Evolutionary conservation across 92 coral and sea anemone species (phyloP).

Genomic region (Porites cylindrica): DNA sequence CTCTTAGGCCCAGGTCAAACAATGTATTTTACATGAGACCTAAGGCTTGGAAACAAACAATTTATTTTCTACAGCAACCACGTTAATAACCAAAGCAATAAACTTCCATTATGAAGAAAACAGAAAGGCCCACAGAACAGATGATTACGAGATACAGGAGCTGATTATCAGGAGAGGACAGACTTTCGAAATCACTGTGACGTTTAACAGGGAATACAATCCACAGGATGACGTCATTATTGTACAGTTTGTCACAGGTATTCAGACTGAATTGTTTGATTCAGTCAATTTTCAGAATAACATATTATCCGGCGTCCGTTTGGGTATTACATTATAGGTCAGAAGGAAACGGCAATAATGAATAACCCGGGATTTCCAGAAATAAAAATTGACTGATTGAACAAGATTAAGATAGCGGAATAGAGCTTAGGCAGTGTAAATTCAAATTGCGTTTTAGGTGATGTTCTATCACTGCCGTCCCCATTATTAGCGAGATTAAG

Average conservation of each 20-base stretch:
- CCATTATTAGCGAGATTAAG: too few relatives aligned
- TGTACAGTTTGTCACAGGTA: conserved; percentile 67
- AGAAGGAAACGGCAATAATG: too few relatives aligned
- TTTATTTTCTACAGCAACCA: conserved; percentile 19
- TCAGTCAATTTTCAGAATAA: too few relatives aligned
- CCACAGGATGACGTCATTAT: conserved; percentile 50
- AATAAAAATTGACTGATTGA: too few relatives aligned
- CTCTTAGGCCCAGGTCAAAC: too few relatives aligned
- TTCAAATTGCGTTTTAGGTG: too few relatives aligned
- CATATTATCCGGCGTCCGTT: background rate
- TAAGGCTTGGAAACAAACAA: background rate
- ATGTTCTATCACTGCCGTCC: too few relatives aligned
- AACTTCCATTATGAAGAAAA: conserved; percentile 50
- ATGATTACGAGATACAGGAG: conserved; percentile 45
- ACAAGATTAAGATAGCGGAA: too few relatives aligned
- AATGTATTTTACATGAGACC: background rate
- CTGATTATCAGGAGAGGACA: conserved; percentile 76
- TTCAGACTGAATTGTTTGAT: background rate
- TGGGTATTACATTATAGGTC: background rate
- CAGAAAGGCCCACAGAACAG: conserved; percentile 61
- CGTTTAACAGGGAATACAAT: conserved; percentile 67
- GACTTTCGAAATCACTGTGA: conserved; percentile 52
- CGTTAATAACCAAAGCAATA: conserved; percentile 54
- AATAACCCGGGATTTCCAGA: too few relatives aligned
- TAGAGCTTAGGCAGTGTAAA: too few relatives aligned